These are phyloP conservation scores for Ceyx cyanopectus DNA, from an alignment of 2,113 vertebrate genomes.

Conservation along the genomic window DNA sequence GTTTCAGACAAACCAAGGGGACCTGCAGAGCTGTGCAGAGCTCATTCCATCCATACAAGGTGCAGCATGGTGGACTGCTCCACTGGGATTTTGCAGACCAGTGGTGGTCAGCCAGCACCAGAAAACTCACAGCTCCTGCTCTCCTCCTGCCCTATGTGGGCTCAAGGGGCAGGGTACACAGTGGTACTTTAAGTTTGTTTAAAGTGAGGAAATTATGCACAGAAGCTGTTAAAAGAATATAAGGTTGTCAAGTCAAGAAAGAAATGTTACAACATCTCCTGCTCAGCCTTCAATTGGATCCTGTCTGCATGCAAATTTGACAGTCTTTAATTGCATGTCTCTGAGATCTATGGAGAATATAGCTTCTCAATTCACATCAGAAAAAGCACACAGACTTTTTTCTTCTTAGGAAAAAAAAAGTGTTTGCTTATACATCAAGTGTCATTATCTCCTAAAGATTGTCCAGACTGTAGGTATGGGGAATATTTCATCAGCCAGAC, in stretches of 20 bases:
- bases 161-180: neutral
- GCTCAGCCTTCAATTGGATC: constrained; percentile 36
- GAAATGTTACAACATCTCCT: constrained; percentile 33
- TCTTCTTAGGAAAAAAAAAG: neutral
- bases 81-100: neutral
- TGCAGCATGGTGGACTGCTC: accelerated
- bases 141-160: accelerated
- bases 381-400: constrained; percentile 4
- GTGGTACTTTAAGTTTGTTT: constrained; percentile 38
- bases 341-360: constrained; percentile 34
- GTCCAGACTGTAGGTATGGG: neutral
- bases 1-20: neutral
- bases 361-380: constrained; percentile 34
- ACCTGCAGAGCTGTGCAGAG: neutral
- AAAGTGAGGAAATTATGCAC: constrained; percentile 10
- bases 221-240: constrained; percentile 51
- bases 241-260: constrained; percentile 45
- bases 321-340: constrained; percentile 56
- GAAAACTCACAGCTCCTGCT: neutral
- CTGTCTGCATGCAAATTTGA: constrained; percentile 53
- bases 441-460: neutral
- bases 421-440: neutral
- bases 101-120: neutral
- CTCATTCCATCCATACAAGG: accelerated
- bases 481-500: neutral